phyloP scores from a whole-genome alignment of 2,888 invertebrate genomes.

The Proisotoma minuta region DNA sequence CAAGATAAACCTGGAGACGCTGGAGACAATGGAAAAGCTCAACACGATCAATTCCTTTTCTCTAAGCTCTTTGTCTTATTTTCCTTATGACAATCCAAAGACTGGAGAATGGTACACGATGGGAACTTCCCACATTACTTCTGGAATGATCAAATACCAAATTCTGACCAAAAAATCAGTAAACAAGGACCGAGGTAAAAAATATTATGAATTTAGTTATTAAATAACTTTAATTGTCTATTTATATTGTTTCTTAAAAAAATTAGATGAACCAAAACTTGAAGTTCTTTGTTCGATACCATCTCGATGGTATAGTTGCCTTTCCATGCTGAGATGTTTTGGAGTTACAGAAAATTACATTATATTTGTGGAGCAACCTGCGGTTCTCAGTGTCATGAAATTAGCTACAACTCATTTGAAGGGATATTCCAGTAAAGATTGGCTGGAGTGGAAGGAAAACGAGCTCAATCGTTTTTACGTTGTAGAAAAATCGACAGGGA shows the following conservation, averaged over 20 bases:
- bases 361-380: constrained; percentile 55
- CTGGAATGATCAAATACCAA: constrained; percentile 49
- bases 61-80: constrained; percentile 52
- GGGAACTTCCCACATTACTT: constrained; percentile 49
- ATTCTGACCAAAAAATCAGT: constrained; percentile 34
- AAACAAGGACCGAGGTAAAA: background rate
- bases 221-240: background rate
- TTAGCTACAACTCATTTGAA: constrained; percentile 50
- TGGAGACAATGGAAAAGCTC: constrained; percentile 50
- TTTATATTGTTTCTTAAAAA: background rate
- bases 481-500: constrained; percentile 51
- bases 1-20: constrained; percentile 52
- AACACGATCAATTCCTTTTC: constrained; percentile 50
- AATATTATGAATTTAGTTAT: no score
- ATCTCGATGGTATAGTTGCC: constrained; percentile 49
- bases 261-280: no score
- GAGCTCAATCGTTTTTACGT: constrained; percentile 49
- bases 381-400: constrained; percentile 52
- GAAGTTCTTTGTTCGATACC: constrained; percentile 49
- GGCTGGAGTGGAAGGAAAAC: constrained; percentile 49
- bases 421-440: constrained; percentile 50
- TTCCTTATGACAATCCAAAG: constrained; percentile 51
- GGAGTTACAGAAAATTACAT: constrained; percentile 55
- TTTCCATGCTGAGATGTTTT: constrained; percentile 55
- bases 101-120: constrained; percentile 52